phyloP scores from a whole-genome alignment of 64 coral and sea anemone genomes.

The Montipora sp. region DNA sequence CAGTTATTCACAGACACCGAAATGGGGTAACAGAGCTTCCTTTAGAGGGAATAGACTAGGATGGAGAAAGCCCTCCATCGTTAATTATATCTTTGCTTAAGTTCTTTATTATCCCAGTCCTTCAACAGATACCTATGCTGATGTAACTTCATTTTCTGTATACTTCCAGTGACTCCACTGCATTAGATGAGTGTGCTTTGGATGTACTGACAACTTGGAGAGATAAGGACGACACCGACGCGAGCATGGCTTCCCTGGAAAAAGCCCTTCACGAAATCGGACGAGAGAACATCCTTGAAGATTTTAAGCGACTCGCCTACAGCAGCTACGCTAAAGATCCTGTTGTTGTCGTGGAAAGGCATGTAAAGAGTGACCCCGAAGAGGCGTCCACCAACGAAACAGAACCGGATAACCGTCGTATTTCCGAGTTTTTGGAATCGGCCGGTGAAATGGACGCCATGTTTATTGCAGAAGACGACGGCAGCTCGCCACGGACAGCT shows the following conservation, averaged over 20 bases:
- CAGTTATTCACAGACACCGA: no score
- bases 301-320: slow-evolving; percentile 93
- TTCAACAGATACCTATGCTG: not conserved
- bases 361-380: slow-evolving; percentile 6
- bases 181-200: slow-evolving; percentile 65
- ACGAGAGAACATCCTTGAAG: slow-evolving; percentile 74
- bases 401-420: not conserved
- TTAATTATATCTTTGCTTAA: no score
- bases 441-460: slow-evolving; percentile 15
- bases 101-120: no score
- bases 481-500: not conserved
- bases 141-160: not conserved
- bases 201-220: slow-evolving; percentile 87
- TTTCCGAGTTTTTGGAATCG: slow-evolving; percentile 50
- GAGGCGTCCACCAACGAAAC: not conserved
- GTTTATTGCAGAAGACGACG: slow-evolving; percentile 42
- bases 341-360: slow-evolving; percentile 59
- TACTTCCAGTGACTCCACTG: slow-evolving; percentile 36
- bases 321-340: slow-evolving; percentile 89
- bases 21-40: no score
- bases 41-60: no score
- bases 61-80: no score
- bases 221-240: slow-evolving; percentile 82
- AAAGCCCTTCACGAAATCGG: slow-evolving; percentile 78
- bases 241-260: slow-evolving; percentile 84